phyloP scores from a whole-genome alignment of 2,797 vertebrate species.

The Halcyon badia region DNA sequence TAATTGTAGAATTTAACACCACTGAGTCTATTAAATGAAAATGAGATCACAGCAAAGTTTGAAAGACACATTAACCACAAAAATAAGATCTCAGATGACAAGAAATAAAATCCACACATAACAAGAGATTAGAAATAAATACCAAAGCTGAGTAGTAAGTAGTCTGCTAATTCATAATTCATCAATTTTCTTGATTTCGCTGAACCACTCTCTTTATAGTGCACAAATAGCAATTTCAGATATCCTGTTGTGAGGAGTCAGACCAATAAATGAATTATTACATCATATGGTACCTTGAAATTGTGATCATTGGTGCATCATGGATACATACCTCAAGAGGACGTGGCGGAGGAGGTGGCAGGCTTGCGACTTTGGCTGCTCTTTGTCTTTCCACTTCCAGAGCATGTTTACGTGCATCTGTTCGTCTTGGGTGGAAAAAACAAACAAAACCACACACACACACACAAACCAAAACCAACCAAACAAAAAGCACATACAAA shows the following conservation, averaged over 20 bases:
- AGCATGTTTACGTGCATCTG: conserved; percentile 86
- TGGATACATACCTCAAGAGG: conserved; percentile 84
- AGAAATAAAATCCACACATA: not conserved
- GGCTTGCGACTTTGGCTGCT: conserved; percentile 87
- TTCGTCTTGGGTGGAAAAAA: conserved; percentile 70
- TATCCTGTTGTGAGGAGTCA: not conserved
- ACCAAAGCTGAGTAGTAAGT: not conserved
- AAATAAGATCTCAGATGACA: not conserved
- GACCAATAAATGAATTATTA: not conserved
- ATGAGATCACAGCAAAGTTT: not conserved
- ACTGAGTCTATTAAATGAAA: not conserved
- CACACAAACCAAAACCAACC: not conserved
- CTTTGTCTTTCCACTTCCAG: conserved; percentile 89
- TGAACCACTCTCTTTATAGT: not conserved
- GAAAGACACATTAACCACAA: not conserved
- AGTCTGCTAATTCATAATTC: not conserved
- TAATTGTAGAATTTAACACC: not conserved
- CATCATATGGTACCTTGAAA: not conserved
- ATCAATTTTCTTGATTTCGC: not conserved
- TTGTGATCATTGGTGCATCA: not conserved
- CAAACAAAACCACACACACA: not conserved
- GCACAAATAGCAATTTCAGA: not conserved
- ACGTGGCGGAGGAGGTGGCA: conserved; percentile 84
- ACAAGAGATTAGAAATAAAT: not conserved
- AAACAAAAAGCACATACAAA: too few species aligned